Base-by-base conservation (phyloP, 2,888 invertebrate species). In the Trimorus sp. region DNA sequence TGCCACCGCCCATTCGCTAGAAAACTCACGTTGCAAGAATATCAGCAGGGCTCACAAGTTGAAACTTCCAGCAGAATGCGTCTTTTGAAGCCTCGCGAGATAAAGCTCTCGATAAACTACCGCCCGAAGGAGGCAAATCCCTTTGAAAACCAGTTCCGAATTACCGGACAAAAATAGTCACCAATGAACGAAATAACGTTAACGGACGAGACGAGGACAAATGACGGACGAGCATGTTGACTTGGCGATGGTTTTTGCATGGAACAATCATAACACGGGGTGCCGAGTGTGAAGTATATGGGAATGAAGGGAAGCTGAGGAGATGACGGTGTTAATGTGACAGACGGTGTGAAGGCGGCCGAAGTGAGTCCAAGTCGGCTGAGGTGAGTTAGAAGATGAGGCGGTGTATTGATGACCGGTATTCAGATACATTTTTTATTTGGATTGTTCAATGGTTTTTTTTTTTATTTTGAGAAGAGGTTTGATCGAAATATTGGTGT, bases 1-100 rank as follows among this genome's bases (percentile, higher is more conserved):
- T 88, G 89, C 89, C 90, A 88, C 90, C 90, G 90, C 90, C 90
- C 90, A 90, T 90, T 86, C 75, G 83, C 84, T 82, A 84, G 84
- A 76, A 85, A 84, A 78, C 81, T 77, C 77, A 63, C 59, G 79
- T 70, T 81, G 74, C 74, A 79, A 81, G 79, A 83, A 79, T 79
- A 78, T 79, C 81, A 83, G 75, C 81, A 66, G 77, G 66, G 77
- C 59, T 83, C 75, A 66, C 73, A 65, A 75, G 79, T 71, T 49
- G 73, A 54, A 70, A 78, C 70, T 83, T 83, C 75, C 73, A 79
- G 68, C 78, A 68, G 80, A 78, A 83, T 77, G 77, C 79, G 74
- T 53, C 80, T 79, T 83, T 83, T 81, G 59, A 83, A 83, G 60
- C 66, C 78, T 63, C 70, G 16, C 53, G 68, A 78, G 80, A 83